A percentile compares a stretch with the other conserved stretches of the same genome.
These are phyloP conservation scores for Cetoscarus ocellatus DNA, from an alignment of 2,797 vertebrate genomes.

Conservation along the genomic window DNA sequence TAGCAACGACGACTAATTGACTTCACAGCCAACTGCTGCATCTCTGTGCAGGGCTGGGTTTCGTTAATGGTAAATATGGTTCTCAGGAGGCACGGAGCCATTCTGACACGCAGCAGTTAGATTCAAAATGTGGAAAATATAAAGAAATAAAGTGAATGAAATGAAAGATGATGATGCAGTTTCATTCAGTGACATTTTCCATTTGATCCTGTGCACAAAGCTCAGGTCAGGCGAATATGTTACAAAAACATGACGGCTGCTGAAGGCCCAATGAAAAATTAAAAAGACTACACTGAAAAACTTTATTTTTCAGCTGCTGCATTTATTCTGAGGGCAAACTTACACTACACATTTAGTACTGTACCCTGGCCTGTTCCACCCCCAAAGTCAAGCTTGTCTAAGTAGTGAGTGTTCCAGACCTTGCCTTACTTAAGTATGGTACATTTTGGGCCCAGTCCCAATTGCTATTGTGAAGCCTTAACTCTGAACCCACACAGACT, in stretches of 20 bases:
- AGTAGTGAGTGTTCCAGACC: too few relatives aligned
- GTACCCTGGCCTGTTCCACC: too few relatives aligned
- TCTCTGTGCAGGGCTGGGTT: slow-evolving; percentile 66
- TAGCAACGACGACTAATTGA: slow-evolving; percentile 82
- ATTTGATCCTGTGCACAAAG: slow-evolving; percentile 17
- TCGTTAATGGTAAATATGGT: slow-evolving; percentile 68
- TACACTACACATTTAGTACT: too few relatives aligned
- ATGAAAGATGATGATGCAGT: slow-evolving; percentile 7
- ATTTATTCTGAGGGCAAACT: background rate
- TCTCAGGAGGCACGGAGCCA: slow-evolving; percentile 33
- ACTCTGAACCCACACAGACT: too few relatives aligned
- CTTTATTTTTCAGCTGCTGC: background rate
- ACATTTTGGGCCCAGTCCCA: too few relatives aligned
- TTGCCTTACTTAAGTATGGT: too few relatives aligned
- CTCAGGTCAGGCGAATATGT: background rate
- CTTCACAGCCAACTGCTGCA: slow-evolving; percentile 77
- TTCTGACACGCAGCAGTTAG: slow-evolving; percentile 29
- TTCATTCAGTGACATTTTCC: slow-evolving; percentile 6
- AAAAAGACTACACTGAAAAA: slow-evolving; percentile 2
- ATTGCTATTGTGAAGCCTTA: too few relatives aligned
- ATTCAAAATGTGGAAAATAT: slow-evolving; percentile 29
- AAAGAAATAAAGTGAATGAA: slow-evolving; percentile 32
- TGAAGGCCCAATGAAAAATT: slow-evolving; percentile 2
- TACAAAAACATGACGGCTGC: slow-evolving; percentile 11
- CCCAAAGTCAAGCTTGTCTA: too few relatives aligned